Conservation (phyloP, 1,140 invertebrate species). For the Trinorchestia longiramus region DNA sequence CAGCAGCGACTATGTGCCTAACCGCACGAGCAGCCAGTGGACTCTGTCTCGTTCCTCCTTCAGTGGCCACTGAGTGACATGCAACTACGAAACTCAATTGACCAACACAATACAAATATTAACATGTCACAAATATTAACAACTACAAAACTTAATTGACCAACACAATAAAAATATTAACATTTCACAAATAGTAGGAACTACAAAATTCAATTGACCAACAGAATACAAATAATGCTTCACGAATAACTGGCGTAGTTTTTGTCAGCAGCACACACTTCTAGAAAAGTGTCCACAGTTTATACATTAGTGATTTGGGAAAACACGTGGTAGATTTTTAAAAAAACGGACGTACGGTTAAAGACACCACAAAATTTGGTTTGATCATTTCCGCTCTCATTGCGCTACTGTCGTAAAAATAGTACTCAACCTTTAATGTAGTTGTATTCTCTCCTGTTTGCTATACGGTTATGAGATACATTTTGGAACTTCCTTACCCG, state of each 20-base stretch:
- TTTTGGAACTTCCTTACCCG: background rate
- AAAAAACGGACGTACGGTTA: no score
- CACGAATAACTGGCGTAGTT: background rate
- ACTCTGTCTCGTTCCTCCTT: background rate
- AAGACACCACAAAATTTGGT: no score
- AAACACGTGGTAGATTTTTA: no score
- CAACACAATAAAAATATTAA: no score
- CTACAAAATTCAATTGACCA: background rate
- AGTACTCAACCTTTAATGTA: background rate
- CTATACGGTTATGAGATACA: background rate
- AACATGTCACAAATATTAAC: background rate
- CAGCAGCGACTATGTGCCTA: background rate
- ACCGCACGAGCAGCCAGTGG: slow-evolving; percentile 14
- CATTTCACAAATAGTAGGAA: no score
- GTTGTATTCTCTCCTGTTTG: background rate
- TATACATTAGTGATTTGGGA: no score
- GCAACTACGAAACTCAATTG: background rate
- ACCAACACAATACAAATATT: no score
- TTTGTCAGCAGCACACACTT: background rate
- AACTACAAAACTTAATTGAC: no score
- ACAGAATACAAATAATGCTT: background rate
- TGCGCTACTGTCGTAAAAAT: background rate
- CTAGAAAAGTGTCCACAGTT: background rate
- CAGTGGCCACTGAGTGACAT: background rate
- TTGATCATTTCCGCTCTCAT: no score